Percentiles rank a stretch among this genome's conserved stretches.
phyloP scores from a whole-genome alignment of 2,888 invertebrate genomes.

The Dolichomitus sp. region DNA sequence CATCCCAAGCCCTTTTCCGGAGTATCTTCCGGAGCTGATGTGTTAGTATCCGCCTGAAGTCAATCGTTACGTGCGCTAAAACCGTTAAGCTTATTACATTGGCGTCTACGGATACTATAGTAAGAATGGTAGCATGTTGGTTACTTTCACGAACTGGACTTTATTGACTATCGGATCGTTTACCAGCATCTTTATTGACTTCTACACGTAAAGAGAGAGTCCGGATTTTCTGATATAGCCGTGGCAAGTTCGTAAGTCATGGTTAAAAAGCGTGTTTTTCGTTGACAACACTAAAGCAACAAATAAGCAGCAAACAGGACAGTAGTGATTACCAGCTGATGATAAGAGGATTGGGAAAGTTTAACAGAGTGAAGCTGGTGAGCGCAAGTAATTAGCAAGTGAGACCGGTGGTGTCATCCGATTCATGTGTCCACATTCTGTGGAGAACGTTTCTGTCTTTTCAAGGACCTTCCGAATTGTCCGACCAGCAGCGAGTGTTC shows the following conservation, averaged over 20 bases:
- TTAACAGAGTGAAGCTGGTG: background rate
- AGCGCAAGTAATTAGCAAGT: slow-evolving; percentile 5
- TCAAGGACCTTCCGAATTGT: background rate
- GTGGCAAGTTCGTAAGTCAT: background rate
- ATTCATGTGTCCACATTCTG: background rate
- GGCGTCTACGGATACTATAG: background rate
- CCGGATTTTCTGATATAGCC: no score
- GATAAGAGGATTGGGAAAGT: slow-evolving; percentile 4
- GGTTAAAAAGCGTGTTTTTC: background rate
- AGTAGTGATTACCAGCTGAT: background rate
- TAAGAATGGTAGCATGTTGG: background rate
- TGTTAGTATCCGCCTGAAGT: background rate
- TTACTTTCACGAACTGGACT: background rate
- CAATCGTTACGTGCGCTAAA: no score
- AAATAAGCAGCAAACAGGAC: background rate
- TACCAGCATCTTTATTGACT: background rate
- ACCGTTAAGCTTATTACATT: background rate
- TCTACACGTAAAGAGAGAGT: no score
- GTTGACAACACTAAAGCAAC: background rate
- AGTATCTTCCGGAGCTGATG: background rate
- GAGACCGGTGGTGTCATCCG: background rate
- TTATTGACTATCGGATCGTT: background rate
- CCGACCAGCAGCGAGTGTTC: background rate
- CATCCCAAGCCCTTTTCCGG: slow-evolving; percentile 16
- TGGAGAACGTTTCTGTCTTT: background rate